Base-by-base conservation (phyloP, 2,888 invertebrate genomes). In the Ophion ventricosus region DNA sequence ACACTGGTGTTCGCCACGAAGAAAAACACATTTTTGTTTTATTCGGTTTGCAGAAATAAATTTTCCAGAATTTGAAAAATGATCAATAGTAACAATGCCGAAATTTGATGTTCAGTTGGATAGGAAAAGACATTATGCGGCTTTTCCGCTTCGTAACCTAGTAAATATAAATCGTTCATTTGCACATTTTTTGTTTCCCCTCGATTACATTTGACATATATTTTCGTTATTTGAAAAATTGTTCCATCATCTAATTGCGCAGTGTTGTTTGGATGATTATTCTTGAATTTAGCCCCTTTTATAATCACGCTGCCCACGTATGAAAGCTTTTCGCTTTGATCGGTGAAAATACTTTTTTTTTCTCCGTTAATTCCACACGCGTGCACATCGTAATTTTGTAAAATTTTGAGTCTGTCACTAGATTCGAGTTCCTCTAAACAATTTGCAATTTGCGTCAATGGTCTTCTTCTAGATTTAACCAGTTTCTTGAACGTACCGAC, bases 391-490 rank as follows among this genome's bases (percentile, higher is more conserved):
- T 59, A 64, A 5, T 73, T 78, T 74, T 75, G 79, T 23, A 43
- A 17, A 23, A 84, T 35, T 72, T 64, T 67, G 14, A 76, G 64
- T 20, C 54, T 61, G 29, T 82, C 74, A 11, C 69, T 25, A n/a
- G 35, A 69, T 67, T 85, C 85, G 2, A 82, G 64, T 70, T 85
- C 85, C 8, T 25, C 63, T 26, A 86, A 72, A 69, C 85, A 75
- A 69, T 85, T 85, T 11, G 57, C 64, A 25, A 85, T 83, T 85
- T 85, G 83, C 11, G 85, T 83, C 59, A 86, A 63, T 10, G 85
- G 69, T 67, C 83, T 85, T 25, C 72, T 56, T 8, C 78, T 73
- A 11, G 78, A 75, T 59, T 81, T 80, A 4, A 78, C 69, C 5
- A 86, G 67, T 40, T 75, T 77, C 81, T 81, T 85, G 23, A 83